These are phyloP conservation scores for Apostichopus japonicus DNA, from an alignment of 35 echinoderm and acorn worm species.

Conservation along the genomic window DNA sequence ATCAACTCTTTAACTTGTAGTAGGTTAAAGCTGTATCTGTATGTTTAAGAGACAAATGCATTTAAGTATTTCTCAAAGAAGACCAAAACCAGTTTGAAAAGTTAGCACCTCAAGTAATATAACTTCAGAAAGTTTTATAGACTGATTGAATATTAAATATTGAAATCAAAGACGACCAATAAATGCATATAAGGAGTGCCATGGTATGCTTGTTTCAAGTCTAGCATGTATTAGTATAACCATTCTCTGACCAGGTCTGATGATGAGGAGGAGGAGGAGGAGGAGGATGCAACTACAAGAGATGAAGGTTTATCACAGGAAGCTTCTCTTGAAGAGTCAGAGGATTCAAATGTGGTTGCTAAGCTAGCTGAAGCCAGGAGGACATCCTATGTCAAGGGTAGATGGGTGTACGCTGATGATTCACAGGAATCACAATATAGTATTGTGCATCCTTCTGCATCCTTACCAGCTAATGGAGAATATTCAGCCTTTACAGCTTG, in stretches of 20 bases:
- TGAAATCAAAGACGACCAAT: too few species aligned
- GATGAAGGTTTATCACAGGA: not conserved
- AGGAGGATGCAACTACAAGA: constrained; percentile 15
- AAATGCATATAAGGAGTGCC: too few species aligned
- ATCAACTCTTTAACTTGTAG: too few species aligned
- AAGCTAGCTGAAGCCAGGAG: constrained; percentile 83
- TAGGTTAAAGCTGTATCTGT: too few species aligned
- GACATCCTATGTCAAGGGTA: constrained; percentile 77
- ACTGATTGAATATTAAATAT: too few species aligned
- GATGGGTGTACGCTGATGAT: constrained; percentile 93
- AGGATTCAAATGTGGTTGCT: constrained; percentile 62
- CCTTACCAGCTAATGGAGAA: constrained; percentile 90
- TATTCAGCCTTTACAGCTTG: constrained; percentile 91
- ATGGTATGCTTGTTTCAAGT: too few species aligned
- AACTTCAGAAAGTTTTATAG: too few species aligned
- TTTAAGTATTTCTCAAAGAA: too few species aligned
- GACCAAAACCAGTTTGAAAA: too few species aligned
- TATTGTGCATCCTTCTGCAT: constrained; percentile 75
- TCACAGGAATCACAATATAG: constrained; percentile 86
- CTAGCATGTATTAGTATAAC: too few species aligned
- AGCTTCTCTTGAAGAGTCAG: constrained; percentile 2
- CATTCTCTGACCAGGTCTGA: constrained; percentile 4
- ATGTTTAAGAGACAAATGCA: too few species aligned
- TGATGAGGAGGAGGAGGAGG: constrained; percentile 19
- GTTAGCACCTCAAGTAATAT: too few species aligned